A percentile compares a stretch with the other conserved stretches of the same genome.
Evolutionary conservation across 2,113 vertebrate genomes (phyloP).

Genomic region (Thryonomys swinderianus): DNA sequence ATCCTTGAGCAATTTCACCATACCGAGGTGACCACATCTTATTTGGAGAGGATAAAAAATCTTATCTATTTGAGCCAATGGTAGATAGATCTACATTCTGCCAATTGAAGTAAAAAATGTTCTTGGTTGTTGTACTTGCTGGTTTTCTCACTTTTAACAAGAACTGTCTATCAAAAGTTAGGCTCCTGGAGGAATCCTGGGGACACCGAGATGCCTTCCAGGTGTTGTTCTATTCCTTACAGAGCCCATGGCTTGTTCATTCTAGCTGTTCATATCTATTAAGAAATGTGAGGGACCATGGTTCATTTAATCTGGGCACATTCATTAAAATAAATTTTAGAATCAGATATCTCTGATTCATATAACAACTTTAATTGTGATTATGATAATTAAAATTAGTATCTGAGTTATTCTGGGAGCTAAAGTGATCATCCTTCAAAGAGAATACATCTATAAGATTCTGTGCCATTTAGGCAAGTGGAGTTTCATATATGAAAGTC

Average conservation of each 20-base stretch:
- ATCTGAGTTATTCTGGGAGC: not conserved
- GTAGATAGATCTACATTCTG: slow-evolving; percentile 44
- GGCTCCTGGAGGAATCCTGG: not conserved
- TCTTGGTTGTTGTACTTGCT: slow-evolving; percentile 22
- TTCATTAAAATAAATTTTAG: slow-evolving; percentile 21
- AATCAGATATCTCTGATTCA: not conserved
- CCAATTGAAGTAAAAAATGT: slow-evolving; percentile 29
- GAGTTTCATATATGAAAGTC: not conserved
- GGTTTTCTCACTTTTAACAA: slow-evolving; percentile 67
- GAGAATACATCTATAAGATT: not conserved
- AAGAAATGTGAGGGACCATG: not conserved
- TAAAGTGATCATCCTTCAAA: not conserved
- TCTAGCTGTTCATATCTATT: not conserved
- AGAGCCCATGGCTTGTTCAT: not conserved
- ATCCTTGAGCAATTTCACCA: not conserved
- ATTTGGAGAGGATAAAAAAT: slow-evolving; percentile 14
- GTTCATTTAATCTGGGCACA: slow-evolving; percentile 25
- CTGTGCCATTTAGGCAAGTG: not conserved
- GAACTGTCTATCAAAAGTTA: slow-evolving; percentile 55
- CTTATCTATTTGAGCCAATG: slow-evolving; percentile 1
- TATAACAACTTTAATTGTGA: not conserved
- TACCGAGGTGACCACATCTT: not conserved
- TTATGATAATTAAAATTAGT: not conserved
- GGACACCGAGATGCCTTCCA: not conserved
- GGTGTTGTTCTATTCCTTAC: slow-evolving; percentile 12